A percentile compares a stretch with the other conserved stretches of the same genome.
Conservation (phyloP, 2,888 invertebrate genomes). For the Opisthograptis luteolata region DNA sequence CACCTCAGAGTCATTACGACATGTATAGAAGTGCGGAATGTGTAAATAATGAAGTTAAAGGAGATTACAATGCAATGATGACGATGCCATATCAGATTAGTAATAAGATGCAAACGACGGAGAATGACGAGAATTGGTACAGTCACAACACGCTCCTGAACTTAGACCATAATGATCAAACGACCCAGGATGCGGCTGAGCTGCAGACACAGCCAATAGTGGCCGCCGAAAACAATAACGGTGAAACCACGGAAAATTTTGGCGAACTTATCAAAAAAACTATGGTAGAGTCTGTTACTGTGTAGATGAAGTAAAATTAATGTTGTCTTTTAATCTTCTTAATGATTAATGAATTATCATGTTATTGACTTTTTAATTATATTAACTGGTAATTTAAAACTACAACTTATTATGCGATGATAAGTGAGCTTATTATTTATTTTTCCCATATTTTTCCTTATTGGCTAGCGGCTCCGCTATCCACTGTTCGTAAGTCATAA, state of each 20-base stretch:
- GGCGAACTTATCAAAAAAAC: conserved; percentile 97
- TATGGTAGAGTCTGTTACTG: conserved; percentile 95
- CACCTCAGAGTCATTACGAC: conserved; percentile 68
- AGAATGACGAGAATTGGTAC: conserved; percentile 81
- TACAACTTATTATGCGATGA: conserved; percentile 33
- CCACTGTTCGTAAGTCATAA: too few species aligned
- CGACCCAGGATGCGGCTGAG: conserved; percentile 65
- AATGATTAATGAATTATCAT: conserved; percentile 67
- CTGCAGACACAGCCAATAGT: conserved; percentile 48
- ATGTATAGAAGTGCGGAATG: conserved; percentile 72
- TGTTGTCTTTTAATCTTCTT: conserved; percentile 74
- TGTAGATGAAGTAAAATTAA: conserved; percentile 85
- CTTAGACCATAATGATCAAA: conserved; percentile 68
- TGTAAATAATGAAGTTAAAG: conserved; percentile 76
- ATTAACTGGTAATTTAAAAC: conserved; percentile 60
- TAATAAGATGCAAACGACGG: conserved; percentile 87
- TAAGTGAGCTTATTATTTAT: conserved; percentile 27
- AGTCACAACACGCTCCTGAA: conserved; percentile 73
- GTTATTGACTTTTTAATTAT: conserved; percentile 77
- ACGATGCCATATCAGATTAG: conserved; percentile 85
- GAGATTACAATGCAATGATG: conserved; percentile 87
- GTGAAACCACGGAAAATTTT: conserved; percentile 88
- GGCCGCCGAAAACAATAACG: conserved; percentile 48
- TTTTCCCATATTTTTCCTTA: conserved; percentile 3
- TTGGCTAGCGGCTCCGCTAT: too few species aligned